Conservation (phyloP, 2,797 vertebrate species). For the Peromyscus eremicus region DNA sequence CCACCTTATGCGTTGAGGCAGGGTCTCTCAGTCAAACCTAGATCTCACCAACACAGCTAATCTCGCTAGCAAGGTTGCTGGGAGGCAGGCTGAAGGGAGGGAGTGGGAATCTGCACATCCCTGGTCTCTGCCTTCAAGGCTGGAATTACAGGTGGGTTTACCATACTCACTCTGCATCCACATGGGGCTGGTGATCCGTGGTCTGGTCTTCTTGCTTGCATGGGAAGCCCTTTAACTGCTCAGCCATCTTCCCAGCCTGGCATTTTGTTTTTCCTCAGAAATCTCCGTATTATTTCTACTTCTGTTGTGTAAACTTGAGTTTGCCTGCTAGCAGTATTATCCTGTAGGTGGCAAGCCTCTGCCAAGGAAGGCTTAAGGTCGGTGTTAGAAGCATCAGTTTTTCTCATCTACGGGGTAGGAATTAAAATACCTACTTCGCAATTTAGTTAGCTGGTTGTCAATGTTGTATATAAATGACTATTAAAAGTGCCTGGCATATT, state of each 20-base stretch:
- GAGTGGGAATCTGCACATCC: neutral
- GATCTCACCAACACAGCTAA: neutral
- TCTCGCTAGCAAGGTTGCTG: neutral
- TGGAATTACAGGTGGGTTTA: neutral
- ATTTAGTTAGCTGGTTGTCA: neutral
- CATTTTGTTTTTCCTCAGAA: neutral
- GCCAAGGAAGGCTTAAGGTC: neutral
- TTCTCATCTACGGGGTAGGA: neutral
- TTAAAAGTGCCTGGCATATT: neutral
- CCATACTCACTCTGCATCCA: too few relatives aligned
- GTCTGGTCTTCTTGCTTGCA: too few relatives aligned
- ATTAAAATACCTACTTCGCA: slow-evolving; percentile 43
- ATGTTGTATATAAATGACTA: neutral
- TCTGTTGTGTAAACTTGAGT: neutral
- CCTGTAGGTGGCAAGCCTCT: neutral
- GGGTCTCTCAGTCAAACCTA: neutral
- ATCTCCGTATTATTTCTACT: neutral
- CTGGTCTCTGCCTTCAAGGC: neutral
- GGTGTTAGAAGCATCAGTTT: neutral
- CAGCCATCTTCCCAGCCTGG: neutral
- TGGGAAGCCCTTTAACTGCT: neutral
- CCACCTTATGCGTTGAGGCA: neutral
- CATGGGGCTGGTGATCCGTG: neutral
- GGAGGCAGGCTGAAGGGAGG: neutral
- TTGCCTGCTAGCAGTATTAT: neutral